Evolutionary conservation across 2,113 vertebrate species (phyloP), one percentile per base, ranked within the genome.

Genomic region (Odocoileus virginianus): DNA sequence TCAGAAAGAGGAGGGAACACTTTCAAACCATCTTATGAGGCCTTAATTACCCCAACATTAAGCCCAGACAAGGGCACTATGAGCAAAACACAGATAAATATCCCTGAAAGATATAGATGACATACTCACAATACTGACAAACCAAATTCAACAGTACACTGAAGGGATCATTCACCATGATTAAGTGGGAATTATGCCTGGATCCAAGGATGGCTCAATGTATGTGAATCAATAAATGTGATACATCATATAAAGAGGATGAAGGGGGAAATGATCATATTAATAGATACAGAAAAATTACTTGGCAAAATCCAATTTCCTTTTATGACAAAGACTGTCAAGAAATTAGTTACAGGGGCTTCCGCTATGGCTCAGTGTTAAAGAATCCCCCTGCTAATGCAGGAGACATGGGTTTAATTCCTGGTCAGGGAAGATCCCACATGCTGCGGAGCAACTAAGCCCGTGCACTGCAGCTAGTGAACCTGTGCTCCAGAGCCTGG

Each of bases 171-270:
- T 40, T 55, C 52, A 55, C 33, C 81, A 27, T 40, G 21, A 55
- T 9, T 52, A 55, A 36, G 7, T 83, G 81, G n/a, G 52, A 83
- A 54, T 54, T 82, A 82, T 54, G 1, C n/a, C n/a, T 83, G 21
- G 21, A 55, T 16, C 33, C 21, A 83, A 36, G 33, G n/a, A 27
- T 55, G 21, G 33, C 3, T 15, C 21, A 14, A 36, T 0, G 0
- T 55, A 83, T 3, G 13, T 13, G 21, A 55, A 36, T 40, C 7
- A 55, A 27, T 40, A 83, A 83, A 5, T 36, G n/a, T 27, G 81
- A 54, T 54, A 54, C 12, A 83, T 36, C 33, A 55, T 33, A 55
- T 83, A 16, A 55, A 27, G 50, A 55, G 13, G 14, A 55, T 55
- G 13, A 83, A 27, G 6, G 13, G 33, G 1, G 1, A 27, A 83